phyloP scores from a whole-genome alignment of 64 coral and sea anemone species.

The Stichodactyla helianthus region DNA sequence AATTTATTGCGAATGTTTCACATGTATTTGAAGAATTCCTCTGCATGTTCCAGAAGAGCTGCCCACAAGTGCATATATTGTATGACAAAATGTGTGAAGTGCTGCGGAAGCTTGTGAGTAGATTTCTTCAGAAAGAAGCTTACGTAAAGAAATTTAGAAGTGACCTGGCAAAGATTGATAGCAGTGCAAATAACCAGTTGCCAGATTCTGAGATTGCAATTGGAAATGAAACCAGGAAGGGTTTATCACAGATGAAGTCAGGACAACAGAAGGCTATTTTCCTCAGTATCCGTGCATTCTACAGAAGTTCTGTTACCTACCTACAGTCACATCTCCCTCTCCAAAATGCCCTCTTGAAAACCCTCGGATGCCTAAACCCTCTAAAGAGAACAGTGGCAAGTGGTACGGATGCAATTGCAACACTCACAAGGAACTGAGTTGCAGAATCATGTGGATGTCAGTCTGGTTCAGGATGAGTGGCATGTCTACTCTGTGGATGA shows the following conservation, averaged over 20 bases:
- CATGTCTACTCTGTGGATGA: constrained; percentile 41
- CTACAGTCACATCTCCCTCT: constrained; percentile 41
- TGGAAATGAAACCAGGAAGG: constrained; percentile 41
- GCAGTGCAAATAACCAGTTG: constrained; percentile 40
- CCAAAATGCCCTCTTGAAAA: constrained; percentile 60
- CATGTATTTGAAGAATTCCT: constrained; percentile 70
- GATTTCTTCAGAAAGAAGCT: constrained; percentile 46
- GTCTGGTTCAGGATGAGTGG: constrained; percentile 53
- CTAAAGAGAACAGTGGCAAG: constrained; percentile 60
- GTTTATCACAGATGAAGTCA: constrained; percentile 36
- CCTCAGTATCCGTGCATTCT: constrained; percentile 35
- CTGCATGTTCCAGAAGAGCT: constrained; percentile 52
- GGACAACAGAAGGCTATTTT: constrained; percentile 23
- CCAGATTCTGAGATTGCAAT: constrained; percentile 51
- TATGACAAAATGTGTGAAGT: constrained; percentile 58
- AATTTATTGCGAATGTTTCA: constrained; percentile 61
- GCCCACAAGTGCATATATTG: constrained; percentile 43
- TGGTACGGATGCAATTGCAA: constrained; percentile 49
- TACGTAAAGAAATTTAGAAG: constrained; percentile 53
- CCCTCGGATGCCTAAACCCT: constrained; percentile 58
- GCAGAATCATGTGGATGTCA: constrained; percentile 51
- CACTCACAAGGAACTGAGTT: constrained; percentile 46
- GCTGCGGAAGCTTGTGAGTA: constrained; percentile 48
- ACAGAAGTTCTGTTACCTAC: constrained; percentile 29
- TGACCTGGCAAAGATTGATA: constrained; percentile 34